Evolutionary conservation across 2,888 invertebrate genomes (phyloP).

Genomic region (Leucophora obtusa): DNA sequence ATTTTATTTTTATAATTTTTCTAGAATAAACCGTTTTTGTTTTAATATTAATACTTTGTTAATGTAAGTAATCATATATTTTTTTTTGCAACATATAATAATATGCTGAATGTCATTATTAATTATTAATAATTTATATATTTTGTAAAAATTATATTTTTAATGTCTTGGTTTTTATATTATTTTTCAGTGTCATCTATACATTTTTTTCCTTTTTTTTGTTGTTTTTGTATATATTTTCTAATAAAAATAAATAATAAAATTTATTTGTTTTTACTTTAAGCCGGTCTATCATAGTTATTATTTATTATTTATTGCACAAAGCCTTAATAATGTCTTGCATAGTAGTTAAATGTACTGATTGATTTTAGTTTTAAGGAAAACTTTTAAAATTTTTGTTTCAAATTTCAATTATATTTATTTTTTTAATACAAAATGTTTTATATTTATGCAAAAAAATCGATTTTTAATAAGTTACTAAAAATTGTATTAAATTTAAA

Average conservation of each 20-base stretch:
- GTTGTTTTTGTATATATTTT: conserved; percentile 9
- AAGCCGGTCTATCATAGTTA: neutral
- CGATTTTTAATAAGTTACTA: too few species aligned
- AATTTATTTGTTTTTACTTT: conserved; percentile 11
- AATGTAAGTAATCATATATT: neutral
- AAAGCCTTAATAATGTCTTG: neutral
- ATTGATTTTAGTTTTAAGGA: conserved; percentile 2
- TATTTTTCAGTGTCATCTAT: neutral
- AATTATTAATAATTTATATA: conserved; percentile 29
- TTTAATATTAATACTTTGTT: neutral
- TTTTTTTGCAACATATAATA: conserved; percentile 54
- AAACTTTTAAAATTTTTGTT: conserved; percentile 1
- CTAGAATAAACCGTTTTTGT: conserved; percentile 60
- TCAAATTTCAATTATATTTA: neutral
- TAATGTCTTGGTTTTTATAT: neutral
- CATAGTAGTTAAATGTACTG: neutral
- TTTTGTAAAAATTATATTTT: conserved; percentile 25
- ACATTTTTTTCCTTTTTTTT: neutral
- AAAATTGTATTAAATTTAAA: too few species aligned
- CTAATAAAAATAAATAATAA: conserved; percentile 20
- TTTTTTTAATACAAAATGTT: too few species aligned
- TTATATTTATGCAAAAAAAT: too few species aligned
- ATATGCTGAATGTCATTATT: conserved; percentile 63
- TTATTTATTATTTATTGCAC: neutral
- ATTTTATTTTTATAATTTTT: conserved; percentile 51